These are phyloP conservation scores for Sturnira hondurensis DNA, from an alignment of 2,113 vertebrate genomes.

Conservation along the genomic window DNA sequence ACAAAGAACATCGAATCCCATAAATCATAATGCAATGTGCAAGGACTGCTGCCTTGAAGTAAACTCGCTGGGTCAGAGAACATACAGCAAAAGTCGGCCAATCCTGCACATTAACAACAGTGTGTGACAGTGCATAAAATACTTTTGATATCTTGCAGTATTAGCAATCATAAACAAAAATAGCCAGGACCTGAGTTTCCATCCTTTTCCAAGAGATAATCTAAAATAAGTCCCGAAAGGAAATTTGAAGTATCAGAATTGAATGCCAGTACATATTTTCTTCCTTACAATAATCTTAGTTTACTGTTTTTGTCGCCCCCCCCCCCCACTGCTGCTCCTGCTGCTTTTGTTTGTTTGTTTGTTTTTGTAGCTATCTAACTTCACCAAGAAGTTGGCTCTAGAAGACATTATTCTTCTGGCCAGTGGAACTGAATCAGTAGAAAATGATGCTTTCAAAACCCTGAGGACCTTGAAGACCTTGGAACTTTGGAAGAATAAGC, in stretches of 20 bases:
- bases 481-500: conserved; percentile 88
- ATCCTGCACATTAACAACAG: neutral
- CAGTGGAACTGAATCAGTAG: conserved; percentile 84
- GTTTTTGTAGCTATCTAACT: conserved; percentile 79
- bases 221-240: neutral
- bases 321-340: too few relatives aligned
- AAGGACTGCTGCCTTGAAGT: neutral
- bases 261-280: neutral
- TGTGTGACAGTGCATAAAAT: neutral
- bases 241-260: neutral
- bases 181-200: neutral
- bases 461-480: conserved; percentile 80
- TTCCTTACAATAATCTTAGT: neutral
- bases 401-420: conserved; percentile 85
- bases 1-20: neutral
- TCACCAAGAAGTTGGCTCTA: conserved; percentile 77
- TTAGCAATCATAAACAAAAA: neutral
- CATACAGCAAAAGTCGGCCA: neutral
- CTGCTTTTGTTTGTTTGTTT: neutral
- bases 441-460: conserved; percentile 81
- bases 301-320: neutral
- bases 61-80: neutral
- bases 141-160: neutral
- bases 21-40: neutral
- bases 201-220: neutral